phyloP scores from a whole-genome alignment of 2,113 vertebrate genomes.

The Podarcis raffonei region DNA sequence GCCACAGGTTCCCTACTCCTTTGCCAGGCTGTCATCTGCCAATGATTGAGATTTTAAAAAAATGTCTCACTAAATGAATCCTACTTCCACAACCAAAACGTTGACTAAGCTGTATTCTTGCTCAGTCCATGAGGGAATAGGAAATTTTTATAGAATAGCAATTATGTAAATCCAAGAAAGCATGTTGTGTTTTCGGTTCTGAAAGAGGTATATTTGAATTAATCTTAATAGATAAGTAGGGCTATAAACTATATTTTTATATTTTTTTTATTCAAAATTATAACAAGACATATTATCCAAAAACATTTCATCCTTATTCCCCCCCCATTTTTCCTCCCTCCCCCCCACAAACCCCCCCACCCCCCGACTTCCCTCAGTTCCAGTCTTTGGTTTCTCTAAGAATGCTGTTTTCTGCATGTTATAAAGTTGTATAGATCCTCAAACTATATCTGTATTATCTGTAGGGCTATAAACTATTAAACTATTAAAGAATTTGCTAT shows the following conservation, averaged over 20 bases:
- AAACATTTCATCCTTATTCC: no score
- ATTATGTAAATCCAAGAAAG: not conserved
- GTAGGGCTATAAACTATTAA: no score
- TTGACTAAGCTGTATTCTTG: not conserved
- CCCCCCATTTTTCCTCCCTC: no score
- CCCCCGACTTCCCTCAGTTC: no score
- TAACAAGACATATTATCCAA: no score
- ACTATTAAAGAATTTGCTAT: not conserved
- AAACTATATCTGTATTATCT: no score
- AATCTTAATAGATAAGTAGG: not conserved
- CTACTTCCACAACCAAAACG: not conserved
- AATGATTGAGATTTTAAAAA: not conserved
- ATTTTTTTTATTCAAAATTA: no score
- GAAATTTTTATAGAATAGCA: not conserved
- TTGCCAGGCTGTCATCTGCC: not conserved
- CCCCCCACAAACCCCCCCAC: no score
- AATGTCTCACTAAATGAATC: not conserved
- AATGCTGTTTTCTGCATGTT: no score
- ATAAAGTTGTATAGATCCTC: no score
- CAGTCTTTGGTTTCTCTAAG: no score
- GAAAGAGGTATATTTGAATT: not conserved
- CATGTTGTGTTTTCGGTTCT: not conserved
- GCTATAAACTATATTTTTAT: not conserved
- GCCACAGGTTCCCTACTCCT: no score
- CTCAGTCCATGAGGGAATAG: not conserved